Evolutionary conservation across 1,140 invertebrate genomes (phyloP).

Genomic region (Chelonus insularis): DNA sequence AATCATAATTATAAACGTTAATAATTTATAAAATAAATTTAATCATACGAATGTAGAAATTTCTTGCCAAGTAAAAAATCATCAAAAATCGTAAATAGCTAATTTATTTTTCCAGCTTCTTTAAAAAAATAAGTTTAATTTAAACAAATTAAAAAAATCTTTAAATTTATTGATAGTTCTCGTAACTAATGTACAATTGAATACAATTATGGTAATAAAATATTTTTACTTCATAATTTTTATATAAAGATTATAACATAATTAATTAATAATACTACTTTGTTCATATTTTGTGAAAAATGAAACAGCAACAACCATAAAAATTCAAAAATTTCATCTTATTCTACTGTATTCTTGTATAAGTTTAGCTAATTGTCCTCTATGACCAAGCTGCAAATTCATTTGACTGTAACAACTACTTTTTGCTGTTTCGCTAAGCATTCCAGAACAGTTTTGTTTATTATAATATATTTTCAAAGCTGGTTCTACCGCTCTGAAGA

Average conservation of each 20-base stretch:
- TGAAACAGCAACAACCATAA: constrained; percentile 19
- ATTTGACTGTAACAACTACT: constrained; percentile 44
- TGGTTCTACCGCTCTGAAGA: constrained; percentile 75
- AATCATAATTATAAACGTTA: not conserved
- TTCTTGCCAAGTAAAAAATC: constrained; percentile 24
- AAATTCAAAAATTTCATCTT: constrained; percentile 28
- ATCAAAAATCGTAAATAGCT: no score
- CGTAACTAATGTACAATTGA: no score
- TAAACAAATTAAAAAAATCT: no score
- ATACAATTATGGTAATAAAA: no score
- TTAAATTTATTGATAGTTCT: no score
- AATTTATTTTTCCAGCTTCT: no score
- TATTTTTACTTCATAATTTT: no score
- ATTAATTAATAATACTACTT: no score
- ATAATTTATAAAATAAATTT: not conserved
- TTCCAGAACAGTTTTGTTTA: constrained; percentile 48
- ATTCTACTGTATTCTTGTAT: constrained; percentile 52
- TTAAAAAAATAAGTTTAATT: no score
- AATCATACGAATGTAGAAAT: not conserved
- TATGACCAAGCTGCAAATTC: constrained; percentile 50
- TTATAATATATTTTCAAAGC: constrained; percentile 66
- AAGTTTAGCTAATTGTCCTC: constrained; percentile 57
- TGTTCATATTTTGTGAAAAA: no score
- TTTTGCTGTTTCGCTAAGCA: constrained; percentile 37
- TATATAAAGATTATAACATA: no score